Evolutionary conservation across 2,113 vertebrate genomes (phyloP), one percentile per base, ranked within the genome.

Genomic region (Aythya baeri): DNA sequence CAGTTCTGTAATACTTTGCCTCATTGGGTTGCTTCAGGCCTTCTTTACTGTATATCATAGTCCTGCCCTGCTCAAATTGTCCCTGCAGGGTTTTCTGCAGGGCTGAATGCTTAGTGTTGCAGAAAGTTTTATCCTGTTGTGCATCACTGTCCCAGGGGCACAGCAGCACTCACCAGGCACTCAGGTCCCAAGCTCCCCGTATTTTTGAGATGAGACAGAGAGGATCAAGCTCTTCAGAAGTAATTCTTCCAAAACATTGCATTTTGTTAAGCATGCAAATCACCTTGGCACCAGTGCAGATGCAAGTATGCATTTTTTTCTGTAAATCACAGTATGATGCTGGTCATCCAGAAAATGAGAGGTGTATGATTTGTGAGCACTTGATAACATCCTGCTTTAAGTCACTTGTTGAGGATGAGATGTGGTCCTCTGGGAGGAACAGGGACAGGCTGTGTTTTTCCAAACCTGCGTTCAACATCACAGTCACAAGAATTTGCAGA

Each of bases 61-160:
- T 36, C 23, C 52, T 49, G 11, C 26, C 29, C 43, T 58, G 66
- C 62, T 79, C 62, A 25, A 13, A 22, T 14, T 17, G 57, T 49
- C 57, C 57, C 41, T 26, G 29, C 36, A 46, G 22, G 34, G 11
- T 17, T 61, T 9, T 58, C 88, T 71, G 36, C 41, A 61, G 3
- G 0, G 0, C 62, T 65, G 25, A 65, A 65, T 1, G 4, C 14
- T n/a, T 21, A 15, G 15, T 16, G 16, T 3, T n/a, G 7, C 29
- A 58, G 32, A 46, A 79, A 44, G 66, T 7, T 75, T 79, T 79
- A 25, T 34, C 26, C 36, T 57, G 21, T 8, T 44, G 27, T 38
- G 18, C 46, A 34, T 41, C 54, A 20, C 17, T 8, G 32, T 21
- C 36, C 86, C 54, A 15, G 3, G 49, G 72, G 70, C 57, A 36